These are phyloP conservation scores for Zaprionus gabonicus DNA, from an alignment of 1,140 invertebrate genomes.

Conservation along the genomic window DNA sequence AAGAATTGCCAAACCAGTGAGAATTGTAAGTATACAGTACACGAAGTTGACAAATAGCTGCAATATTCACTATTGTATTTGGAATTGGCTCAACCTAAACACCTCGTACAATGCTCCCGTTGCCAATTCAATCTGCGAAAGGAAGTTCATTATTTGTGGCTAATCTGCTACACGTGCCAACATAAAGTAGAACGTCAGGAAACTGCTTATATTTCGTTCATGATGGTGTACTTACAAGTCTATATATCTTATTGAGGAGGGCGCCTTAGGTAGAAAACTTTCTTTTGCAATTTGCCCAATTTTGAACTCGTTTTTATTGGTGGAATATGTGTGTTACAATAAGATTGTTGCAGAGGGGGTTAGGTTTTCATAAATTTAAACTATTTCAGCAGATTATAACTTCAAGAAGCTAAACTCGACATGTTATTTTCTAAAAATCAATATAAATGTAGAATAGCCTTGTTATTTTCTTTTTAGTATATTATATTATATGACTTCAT, in stretches of 20 bases:
- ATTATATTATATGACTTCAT: too few species aligned
- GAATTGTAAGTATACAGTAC: not conserved
- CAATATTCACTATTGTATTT: not conserved
- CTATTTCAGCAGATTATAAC: too few species aligned
- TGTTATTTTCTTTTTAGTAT: too few species aligned
- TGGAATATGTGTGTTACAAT: too few species aligned
- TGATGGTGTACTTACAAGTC: not conserved
- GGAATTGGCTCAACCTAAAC: not conserved
- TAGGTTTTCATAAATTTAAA: too few species aligned
- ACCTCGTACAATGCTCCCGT: slow-evolving; percentile 10
- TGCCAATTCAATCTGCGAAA: slow-evolving; percentile 60
- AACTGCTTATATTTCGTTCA: not conserved
- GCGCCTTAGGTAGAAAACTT: not conserved
- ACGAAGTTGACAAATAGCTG: not conserved
- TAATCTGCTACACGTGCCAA: slow-evolving; percentile 66
- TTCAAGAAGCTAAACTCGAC: too few species aligned
- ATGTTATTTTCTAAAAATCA: too few species aligned
- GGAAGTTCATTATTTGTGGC: slow-evolving; percentile 60
- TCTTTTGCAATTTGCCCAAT: too few species aligned
- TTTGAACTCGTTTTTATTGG: too few species aligned
- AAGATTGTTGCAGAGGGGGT: too few species aligned
- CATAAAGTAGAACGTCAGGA: slow-evolving; percentile 36
- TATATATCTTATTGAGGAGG: not conserved
- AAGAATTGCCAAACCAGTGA: not conserved
- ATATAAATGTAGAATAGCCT: too few species aligned